phyloP scores from a whole-genome alignment of 2,888 invertebrate species.

The Tachina lurida region DNA sequence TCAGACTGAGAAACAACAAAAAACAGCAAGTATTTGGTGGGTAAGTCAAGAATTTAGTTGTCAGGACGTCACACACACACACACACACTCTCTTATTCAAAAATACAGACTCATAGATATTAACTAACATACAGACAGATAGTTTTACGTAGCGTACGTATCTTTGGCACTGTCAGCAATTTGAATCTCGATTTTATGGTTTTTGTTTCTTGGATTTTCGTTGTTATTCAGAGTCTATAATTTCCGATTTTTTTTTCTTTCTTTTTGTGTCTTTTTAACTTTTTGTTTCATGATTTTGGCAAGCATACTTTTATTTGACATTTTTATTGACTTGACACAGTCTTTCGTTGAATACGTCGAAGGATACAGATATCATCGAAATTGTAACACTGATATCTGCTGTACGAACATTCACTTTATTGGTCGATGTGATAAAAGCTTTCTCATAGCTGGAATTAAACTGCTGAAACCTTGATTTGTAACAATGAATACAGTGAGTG shows the following conservation, averaged over 20 bases:
- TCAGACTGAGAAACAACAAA: neutral
- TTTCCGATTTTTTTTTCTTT: neutral
- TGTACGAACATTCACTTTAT: conserved; percentile 23
- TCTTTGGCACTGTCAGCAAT: conserved; percentile 61
- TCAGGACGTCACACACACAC: neutral
- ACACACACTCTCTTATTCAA: neutral
- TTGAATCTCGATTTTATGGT: conserved; percentile 20
- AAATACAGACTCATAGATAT: neutral
- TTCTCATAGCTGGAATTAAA: neutral
- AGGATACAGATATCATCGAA: conserved; percentile 22
- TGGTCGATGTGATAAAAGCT: conserved; percentile 56
- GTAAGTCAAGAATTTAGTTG: neutral
- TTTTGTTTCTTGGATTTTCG: conserved; percentile 11
- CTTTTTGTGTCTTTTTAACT: neutral
- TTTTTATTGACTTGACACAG: conserved; percentile 52
- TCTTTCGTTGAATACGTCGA: neutral
- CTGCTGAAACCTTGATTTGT: neutral
- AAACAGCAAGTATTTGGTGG: conserved; percentile 4
- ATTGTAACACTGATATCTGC: conserved; percentile 19
- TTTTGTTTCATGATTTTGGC: conserved; percentile 28
- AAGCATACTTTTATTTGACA: conserved; percentile 53
- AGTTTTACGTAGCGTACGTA: neutral
- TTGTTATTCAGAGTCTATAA: conserved; percentile 31
- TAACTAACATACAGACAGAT: neutral
- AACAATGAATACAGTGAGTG: conserved; percentile 15